Conservation (phyloP, 2,113 vertebrate species). For the Gymnarchus niloticus region DNA sequence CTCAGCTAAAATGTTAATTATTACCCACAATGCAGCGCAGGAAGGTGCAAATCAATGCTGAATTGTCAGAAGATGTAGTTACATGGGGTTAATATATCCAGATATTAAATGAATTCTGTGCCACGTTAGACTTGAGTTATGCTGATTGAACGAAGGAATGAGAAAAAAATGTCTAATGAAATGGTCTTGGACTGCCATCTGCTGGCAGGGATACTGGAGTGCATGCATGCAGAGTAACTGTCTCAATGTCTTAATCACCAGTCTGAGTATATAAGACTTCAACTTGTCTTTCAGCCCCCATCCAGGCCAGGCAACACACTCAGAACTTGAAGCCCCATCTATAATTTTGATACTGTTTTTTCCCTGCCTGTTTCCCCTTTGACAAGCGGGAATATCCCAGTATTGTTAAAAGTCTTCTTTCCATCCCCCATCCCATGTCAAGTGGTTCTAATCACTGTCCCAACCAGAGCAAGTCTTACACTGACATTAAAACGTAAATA, state of each 20-base stretch:
- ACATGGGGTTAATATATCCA: not conserved
- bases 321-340: not conserved
- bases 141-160: not conserved
- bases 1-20: not conserved
- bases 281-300: not conserved
- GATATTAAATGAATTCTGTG: not conserved
- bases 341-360: not conserved
- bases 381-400: not conserved
- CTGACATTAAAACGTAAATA: not conserved
- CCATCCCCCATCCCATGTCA: not conserved
- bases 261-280: not conserved
- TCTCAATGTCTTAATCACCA: not conserved
- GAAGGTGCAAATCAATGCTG: not conserved
- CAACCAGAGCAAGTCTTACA: not conserved
- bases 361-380: not conserved
- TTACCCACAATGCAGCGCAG: not conserved
- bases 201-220: not conserved
- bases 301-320: not conserved
- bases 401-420: not conserved
- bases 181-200: not conserved
- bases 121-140: not conserved
- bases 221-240: not conserved
- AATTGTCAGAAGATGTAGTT: not conserved
- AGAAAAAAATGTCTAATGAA: not conserved
- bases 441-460: not conserved